A percentile compares a stretch with the other conserved stretches of the same genome.
phyloP scores from a whole-genome alignment of 2,888 invertebrate genomes.

The Mantis religiosa region DNA sequence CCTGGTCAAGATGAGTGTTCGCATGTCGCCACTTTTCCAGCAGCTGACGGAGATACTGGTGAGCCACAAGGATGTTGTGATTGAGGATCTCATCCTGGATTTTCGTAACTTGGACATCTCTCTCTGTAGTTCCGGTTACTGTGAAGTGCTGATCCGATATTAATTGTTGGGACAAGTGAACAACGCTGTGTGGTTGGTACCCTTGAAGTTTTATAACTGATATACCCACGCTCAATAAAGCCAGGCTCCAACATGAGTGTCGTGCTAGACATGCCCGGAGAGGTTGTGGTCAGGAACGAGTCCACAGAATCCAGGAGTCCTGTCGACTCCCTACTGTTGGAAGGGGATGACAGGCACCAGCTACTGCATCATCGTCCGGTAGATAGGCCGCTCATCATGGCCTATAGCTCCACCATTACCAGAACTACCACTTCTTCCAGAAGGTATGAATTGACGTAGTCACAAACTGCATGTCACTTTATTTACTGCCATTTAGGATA shows the following conservation, averaged over 20 bases:
- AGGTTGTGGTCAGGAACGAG: not conserved
- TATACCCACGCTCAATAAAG: not conserved
- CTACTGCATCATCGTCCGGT: not conserved
- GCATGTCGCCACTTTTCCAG: not conserved
- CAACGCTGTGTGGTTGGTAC: not conserved
- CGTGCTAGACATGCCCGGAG: not conserved
- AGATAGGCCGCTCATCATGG: not conserved
- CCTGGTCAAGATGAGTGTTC: not conserved
- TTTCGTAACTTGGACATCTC: not conserved
- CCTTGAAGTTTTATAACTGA: not conserved
- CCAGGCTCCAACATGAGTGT: not conserved
- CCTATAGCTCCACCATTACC: not conserved
- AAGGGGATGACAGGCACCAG: slow-evolving; percentile 3
- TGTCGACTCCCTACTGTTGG: not conserved
- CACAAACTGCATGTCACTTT: too few relatives aligned
- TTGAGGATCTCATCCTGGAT: not conserved
- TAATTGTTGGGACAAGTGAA: not conserved
- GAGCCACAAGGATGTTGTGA: not conserved
- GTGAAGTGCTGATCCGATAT: not conserved
- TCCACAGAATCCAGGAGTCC: not conserved
- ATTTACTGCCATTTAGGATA: too few relatives aligned
- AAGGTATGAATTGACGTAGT: not conserved
- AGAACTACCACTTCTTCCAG: not conserved
- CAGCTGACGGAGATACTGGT: not conserved
- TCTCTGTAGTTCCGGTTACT: not conserved